Evolutionary conservation across 2,888 invertebrate species (phyloP).

Genomic region (Iphiclides podalirius): DNA sequence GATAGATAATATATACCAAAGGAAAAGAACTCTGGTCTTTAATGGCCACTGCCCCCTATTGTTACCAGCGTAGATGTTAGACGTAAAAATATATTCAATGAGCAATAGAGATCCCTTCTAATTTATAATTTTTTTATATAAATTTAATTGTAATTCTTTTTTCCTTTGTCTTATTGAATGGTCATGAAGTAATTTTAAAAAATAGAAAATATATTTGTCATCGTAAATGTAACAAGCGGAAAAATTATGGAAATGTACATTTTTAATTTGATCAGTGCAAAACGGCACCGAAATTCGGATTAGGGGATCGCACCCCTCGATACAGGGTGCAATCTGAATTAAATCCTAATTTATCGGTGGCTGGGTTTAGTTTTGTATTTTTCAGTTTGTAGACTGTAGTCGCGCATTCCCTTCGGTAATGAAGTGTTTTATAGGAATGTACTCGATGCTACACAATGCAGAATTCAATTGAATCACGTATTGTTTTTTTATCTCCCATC

Average conservation of each 20-base stretch:
- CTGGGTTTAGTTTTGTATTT: conserved; percentile 29
- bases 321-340: conserved; percentile 22
- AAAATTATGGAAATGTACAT: conserved; percentile 41
- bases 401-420: conserved; percentile 38
- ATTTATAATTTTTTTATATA: too few species aligned
- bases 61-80: too few species aligned
- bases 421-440: conserved; percentile 36
- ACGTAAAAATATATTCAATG: too few species aligned
- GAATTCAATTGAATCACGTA: conserved; percentile 1
- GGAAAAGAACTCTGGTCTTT: too few species aligned
- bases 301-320: conserved; percentile 54
- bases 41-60: too few species aligned
- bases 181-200: too few species aligned
- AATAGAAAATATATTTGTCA: too few species aligned
- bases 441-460: neutral
- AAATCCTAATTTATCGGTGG: conserved; percentile 22
- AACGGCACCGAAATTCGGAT: conserved; percentile 43
- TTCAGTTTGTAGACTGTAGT: conserved; percentile 23
- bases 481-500: neutral
- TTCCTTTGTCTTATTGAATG: too few species aligned
- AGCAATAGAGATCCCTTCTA: too few species aligned
- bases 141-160: too few species aligned
- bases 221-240: conserved; percentile 21
- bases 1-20: too few species aligned
- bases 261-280: conserved; percentile 55